phyloP scores from a whole-genome alignment of 2,888 invertebrate genomes.

The Anticlea derivata region DNA sequence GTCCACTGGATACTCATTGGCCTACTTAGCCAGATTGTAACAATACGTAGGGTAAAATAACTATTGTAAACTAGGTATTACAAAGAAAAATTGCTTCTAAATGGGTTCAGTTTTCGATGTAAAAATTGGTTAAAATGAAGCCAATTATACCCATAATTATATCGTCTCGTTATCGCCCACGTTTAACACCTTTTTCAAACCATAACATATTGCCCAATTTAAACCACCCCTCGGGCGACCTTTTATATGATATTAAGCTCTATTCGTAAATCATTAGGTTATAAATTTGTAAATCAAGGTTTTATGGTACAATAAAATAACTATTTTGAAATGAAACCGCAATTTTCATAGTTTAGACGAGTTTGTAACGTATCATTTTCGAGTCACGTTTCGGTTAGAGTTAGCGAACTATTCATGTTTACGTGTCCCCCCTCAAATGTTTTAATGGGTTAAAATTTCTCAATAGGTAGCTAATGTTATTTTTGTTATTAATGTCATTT shows the following conservation, averaged over 20 bases:
- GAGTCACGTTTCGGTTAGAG: constrained; percentile 48
- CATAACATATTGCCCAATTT: constrained; percentile 28
- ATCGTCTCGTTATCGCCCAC: constrained; percentile 28
- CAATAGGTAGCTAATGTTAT: background rate
- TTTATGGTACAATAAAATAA: constrained; percentile 28
- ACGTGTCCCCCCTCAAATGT: constrained; percentile 23
- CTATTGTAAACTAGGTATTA: too few relatives aligned
- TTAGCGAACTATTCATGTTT: constrained; percentile 36
- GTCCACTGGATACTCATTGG: too few relatives aligned
- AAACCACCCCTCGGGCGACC: background rate
- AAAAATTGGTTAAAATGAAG: constrained; percentile 3
- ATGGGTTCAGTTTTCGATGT: background rate
- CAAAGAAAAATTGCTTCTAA: too few relatives aligned
- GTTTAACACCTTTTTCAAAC: constrained; percentile 31
- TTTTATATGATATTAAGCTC: constrained; percentile 6
- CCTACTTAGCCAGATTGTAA: too few relatives aligned
- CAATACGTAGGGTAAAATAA: too few relatives aligned
- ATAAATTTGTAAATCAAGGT: constrained; percentile 1
- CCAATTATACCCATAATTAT: constrained; percentile 21
- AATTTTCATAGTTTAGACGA: constrained; percentile 48
- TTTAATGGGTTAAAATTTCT: constrained; percentile 23
- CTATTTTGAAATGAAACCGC: constrained; percentile 40
- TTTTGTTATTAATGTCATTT: too few relatives aligned
- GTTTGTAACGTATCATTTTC: constrained; percentile 46
- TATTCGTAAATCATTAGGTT: background rate